Evolutionary conservation across 2,797 vertebrate species (phyloP), one percentile per base, ranked within the genome.

Genomic region (Galago senegalensis): DNA sequence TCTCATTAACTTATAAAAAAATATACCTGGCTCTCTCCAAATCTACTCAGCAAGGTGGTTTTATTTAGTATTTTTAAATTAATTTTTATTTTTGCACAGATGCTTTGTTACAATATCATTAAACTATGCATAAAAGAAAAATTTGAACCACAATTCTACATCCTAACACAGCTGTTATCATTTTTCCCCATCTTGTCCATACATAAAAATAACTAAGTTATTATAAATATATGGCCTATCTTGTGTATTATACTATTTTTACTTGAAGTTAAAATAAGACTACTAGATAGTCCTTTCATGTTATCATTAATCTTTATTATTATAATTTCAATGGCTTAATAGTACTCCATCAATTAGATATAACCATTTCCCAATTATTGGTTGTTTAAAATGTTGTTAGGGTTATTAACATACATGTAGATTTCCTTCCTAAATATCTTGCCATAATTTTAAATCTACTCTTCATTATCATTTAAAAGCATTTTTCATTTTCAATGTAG

Each of bases 91-190:
- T 96, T 93, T 65, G 31, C 18, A 63, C 60, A 88, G 65, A 91
- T 40, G 0, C 31, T 89, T 75, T 79, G 23, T 60, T 90, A 31
- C 40, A 67, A 58, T 89, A 80, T 84, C 2, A 21, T 75, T 80
- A 83, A 89, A 60, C 80, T 86, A 60, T 83, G 94, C 96, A 96
- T 95, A 70, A 94, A 95, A 53, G 46, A 92, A 84, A 82, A 89
- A 17, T 31, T 63, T 89, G 67, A 93, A 46, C 25, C 60, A 75
- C 29, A 85, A 29, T 73, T 91, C 75, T 86, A 58, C 18, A 61
- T 2, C 16, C 12, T 75, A 21, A n/a, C 83, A 4, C 46, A 89
- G 60, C 60, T 92, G 29, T 77, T 89, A 56, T 1, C 25, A 80
- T 79, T 79, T 92, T 75, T 2, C 3, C 11, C 23, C 20, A 58